Evolutionary conservation across 1,140 invertebrate species (phyloP).

Genomic region (Marisa cornuarietis): DNA sequence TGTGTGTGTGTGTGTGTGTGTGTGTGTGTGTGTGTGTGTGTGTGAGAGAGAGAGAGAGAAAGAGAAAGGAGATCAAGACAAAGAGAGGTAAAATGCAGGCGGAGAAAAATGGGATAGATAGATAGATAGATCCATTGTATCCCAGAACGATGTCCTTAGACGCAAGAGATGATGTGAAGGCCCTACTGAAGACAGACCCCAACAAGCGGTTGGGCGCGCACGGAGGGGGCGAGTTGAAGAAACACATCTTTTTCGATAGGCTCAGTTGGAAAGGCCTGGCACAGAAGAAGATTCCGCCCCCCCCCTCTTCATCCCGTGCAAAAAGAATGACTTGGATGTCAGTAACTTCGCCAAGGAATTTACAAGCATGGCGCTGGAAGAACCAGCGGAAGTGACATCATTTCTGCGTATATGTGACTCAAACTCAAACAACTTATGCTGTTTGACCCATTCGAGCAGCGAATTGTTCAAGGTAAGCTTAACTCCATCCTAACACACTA

Average conservation of each 20-base stretch:
- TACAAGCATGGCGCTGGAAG: conserved; percentile 86
- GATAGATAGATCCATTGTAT: conserved; percentile 78
- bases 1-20: not conserved
- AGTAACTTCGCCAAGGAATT: conserved; percentile 97
- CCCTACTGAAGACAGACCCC: conserved; percentile 65
- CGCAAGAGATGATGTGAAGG: conserved; percentile 84
- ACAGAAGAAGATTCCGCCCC: conserved; percentile 87
- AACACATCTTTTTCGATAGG: conserved; percentile 86
- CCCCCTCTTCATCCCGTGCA: conserved; percentile 92
- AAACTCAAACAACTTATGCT: no score
- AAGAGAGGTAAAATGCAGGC: no score
- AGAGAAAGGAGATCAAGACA: no score
- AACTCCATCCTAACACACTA: no score
- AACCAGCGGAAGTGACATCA: conserved; percentile 76
- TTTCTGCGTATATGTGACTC: no score
- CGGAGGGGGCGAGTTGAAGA: conserved; percentile 89
- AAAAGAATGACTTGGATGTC: conserved; percentile 86
- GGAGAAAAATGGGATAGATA: no score
- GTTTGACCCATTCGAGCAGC: no score
- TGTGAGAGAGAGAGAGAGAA: no score
- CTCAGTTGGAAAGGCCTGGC: conserved; percentile 93
- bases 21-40: no score
- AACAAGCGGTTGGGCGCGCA: conserved; percentile 77
- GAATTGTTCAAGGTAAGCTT: no score
- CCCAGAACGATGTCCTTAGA: conserved; percentile 75